phyloP scores from a whole-genome alignment of 1,140 invertebrate species.

The Pectinophora gossypiella region DNA sequence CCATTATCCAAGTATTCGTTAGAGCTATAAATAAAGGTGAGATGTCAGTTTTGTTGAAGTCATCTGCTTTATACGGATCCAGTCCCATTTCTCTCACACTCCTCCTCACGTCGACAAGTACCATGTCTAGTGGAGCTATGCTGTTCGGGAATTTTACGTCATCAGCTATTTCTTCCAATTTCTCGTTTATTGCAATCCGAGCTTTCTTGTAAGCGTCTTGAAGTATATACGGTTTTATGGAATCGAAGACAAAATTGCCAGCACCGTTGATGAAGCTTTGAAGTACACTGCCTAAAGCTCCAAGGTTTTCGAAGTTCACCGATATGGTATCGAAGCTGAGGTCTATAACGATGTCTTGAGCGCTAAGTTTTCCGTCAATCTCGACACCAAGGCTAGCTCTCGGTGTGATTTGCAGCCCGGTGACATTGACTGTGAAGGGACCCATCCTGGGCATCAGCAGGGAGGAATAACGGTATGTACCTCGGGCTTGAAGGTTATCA shows the following conservation, averaged over 20 bases:
- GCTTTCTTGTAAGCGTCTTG: slow-evolving; percentile 80
- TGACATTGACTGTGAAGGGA: slow-evolving; percentile 82
- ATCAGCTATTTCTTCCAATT: slow-evolving; percentile 77
- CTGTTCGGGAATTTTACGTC: slow-evolving; percentile 84
- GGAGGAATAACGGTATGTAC: slow-evolving; percentile 80
- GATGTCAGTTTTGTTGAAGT: slow-evolving; percentile 79
- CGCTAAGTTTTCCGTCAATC: slow-evolving; percentile 80
- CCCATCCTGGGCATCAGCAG: slow-evolving; percentile 80
- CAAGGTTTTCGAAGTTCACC: slow-evolving; percentile 85
- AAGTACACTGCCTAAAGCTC: slow-evolving; percentile 80
- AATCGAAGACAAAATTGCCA: slow-evolving; percentile 84
- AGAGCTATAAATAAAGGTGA: slow-evolving; percentile 77
- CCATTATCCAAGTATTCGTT: slow-evolving; percentile 82
- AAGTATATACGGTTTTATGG: slow-evolving; percentile 85
- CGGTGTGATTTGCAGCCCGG: slow-evolving; percentile 78
- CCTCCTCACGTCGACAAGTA: slow-evolving; percentile 80
- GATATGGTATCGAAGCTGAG: slow-evolving; percentile 81
- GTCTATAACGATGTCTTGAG: slow-evolving; percentile 84
- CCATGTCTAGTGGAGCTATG: slow-evolving; percentile 85
- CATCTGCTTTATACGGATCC: slow-evolving; percentile 80
- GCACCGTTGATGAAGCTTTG: slow-evolving; percentile 84
- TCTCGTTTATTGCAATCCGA: slow-evolving; percentile 75
- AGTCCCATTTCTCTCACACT: slow-evolving; percentile 79
- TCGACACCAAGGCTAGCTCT: slow-evolving; percentile 79
- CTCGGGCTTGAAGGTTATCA: slow-evolving; percentile 79